These are phyloP conservation scores for Penaeus monodon DNA, from an alignment of 2,888 invertebrate species.

Conservation along the genomic window DNA sequence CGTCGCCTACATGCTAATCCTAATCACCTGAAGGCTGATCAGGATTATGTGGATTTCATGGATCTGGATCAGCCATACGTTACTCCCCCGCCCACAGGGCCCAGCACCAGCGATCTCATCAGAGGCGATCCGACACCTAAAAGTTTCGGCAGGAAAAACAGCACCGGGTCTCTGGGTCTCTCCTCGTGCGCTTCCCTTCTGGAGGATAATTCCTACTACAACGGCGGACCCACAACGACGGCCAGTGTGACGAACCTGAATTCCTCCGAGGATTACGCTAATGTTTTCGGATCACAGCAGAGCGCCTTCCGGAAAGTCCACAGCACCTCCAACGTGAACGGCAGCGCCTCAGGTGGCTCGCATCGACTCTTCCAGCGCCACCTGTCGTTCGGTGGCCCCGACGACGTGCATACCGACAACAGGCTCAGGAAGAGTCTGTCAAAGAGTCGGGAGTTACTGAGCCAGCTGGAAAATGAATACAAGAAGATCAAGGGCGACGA, in stretches of 20 bases:
- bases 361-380: conserved; percentile 55
- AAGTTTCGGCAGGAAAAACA: conserved; percentile 55
- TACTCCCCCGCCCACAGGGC: conserved; percentile 25
- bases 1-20: conserved; percentile 56
- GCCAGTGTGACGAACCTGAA: conserved; percentile 57
- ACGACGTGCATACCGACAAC: conserved; percentile 34
- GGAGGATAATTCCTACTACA: conserved; percentile 46
- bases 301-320: conserved; percentile 45
- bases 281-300: conserved; percentile 20
- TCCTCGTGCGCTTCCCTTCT: conserved; percentile 46
- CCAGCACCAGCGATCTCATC: conserved; percentile 17
- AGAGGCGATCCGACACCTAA: conserved; percentile 31
- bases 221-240: conserved; percentile 36
- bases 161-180: conserved; percentile 55
- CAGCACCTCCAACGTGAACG: conserved; percentile 52
- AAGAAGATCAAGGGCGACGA: conserved; percentile 61
- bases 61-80: conserved; percentile 52
- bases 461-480: conserved; percentile 60
- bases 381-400: conserved; percentile 50
- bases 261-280: conserved; percentile 31
- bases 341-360: conserved; percentile 19
- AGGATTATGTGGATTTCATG: conserved; percentile 55
- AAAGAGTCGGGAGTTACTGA: conserved; percentile 61
- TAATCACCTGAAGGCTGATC: conserved; percentile 46
- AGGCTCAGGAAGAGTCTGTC: conserved; percentile 53